Evolutionary conservation across 2,888 invertebrate species (phyloP), one percentile per base, ranked within the genome.

Genomic region (Polydrusus cervinus): DNA sequence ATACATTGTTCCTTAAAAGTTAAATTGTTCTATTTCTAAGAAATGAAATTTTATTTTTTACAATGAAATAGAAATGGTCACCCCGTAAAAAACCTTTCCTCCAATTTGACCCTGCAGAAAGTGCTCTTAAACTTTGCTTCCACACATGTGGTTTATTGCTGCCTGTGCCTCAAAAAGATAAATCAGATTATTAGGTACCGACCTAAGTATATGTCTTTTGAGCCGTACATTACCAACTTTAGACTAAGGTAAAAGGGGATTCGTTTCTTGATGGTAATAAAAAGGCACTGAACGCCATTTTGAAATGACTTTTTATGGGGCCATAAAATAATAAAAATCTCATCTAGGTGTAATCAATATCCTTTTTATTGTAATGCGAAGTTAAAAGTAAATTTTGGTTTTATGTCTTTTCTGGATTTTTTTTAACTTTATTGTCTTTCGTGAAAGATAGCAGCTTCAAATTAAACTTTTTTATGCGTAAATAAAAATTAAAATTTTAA

Each of bases 281-380:
- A 84, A 85, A 84, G 82, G 83, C 84, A 83, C 83, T 80, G 84
- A 83, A 80, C 83, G 84, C 84, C 85, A 85, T 85, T 85, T 85
- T 84, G 84, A 81, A 84, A 83, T 82, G 83, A 83, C 81, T 83
- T 84, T 85, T 83, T 85, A 84, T 82, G 81, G 80, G 75, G 74
- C 81, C 81, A 81, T 85, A 85, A 84, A 85, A 82, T 74, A 83
- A 85, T 85, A 84, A 84, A 85, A 85, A 83, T 84, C 84, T 83
- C 84, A 82, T 85, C 83, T 82, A 80, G 81, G 80, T 79, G 81
- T 82, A 84, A 83, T 85, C 85, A 84, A 85, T 84, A 84, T 81
- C 81, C 74, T 80, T 84, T 84, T 84, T 84, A 83, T 84, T 83
- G 83, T 84, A 83, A 84, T 82, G 84, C 79, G 78, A 80, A 82